Base-by-base conservation (phyloP, 92 coral and sea anemone species). In the Zoanthus sociatus region DNA sequence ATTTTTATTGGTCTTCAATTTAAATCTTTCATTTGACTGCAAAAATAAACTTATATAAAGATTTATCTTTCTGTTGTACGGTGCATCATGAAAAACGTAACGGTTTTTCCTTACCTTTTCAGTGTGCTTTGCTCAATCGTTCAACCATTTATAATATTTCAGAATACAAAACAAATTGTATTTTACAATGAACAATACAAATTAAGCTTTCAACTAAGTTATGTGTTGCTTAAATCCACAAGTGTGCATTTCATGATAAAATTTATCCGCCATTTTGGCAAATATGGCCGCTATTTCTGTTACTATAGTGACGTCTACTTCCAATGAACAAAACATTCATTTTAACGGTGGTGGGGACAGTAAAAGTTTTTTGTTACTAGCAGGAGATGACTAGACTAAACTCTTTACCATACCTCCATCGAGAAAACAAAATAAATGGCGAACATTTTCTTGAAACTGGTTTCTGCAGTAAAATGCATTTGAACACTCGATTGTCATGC, bases 231-330 rank as follows among this genome's bases (percentile, higher is more conserved):
- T 67, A 68, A 81, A 66, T 18, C 85, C 73, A 30, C 55, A 81
- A 81, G 66, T 64, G 75, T 64, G 89, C 82, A 30, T 32, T 82
- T 87, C 33, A 37, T 88, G 42, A 51, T 55, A 77, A 18, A 31
- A 79, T 83, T 69, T 84, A 61, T 77, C 83, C 66, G 87, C 78
- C 88, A 88, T 68, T 20, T 55, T 88, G 78, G 88, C 92, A 92
- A 92, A 63, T 64, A 92, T 89, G 94, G 92, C 94, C 90, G 90
- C 86, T 48, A 83, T 84, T 77, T 92, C 87, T 84, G 94, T 92
- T 92, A 91, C 94, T 92, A 92, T 92, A 89, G 94, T 92, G 94
- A 92, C 92, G 88, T 92, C 90, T 77, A 90, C 85, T 67, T 81
- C 85, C 63, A 74, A 46, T 66, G 30, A 81, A 67, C 73, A 66